A percentile compares a stretch with the other conserved stretches of the same genome.
phyloP scores from a whole-genome alignment of 2,113 vertebrate genomes.

The Alethe diademata region DNA sequence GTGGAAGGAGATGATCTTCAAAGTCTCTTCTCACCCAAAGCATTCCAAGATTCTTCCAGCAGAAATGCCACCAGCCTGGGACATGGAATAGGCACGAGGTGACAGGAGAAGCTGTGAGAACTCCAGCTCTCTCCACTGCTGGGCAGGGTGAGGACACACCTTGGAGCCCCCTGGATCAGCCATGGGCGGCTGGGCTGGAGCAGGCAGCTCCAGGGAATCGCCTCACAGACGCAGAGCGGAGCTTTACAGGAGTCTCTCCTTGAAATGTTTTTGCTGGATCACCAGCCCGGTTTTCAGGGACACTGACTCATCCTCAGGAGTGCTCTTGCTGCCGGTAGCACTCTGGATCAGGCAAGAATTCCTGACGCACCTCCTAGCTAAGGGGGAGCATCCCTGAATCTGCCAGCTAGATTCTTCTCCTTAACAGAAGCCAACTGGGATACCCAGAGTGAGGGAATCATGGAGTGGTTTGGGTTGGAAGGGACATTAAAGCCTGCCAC shows the following conservation, averaged over 20 bases:
- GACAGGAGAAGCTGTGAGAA: rapidly evolving
- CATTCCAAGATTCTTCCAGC: not conserved
- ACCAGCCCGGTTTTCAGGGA: not conserved
- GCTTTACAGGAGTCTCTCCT: not conserved
- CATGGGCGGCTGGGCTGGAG: not conserved
- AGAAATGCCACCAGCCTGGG: not conserved
- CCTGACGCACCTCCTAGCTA: not conserved
- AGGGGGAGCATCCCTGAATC: not conserved
- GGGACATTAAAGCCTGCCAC: too few species aligned
- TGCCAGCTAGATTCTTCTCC: not conserved
- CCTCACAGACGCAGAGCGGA: rapidly evolving
- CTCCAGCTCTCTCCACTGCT: not conserved
- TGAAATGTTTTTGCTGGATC: not conserved
- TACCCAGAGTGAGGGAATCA: not conserved
- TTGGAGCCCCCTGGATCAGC: not conserved
- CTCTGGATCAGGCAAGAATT: not conserved
- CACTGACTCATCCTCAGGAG: conserved; percentile 16
- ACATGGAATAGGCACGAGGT: rapidly evolving
- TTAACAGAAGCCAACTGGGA: not conserved
- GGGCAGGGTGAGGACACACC: not conserved
- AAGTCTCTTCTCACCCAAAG: not conserved
- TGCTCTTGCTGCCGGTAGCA: not conserved
- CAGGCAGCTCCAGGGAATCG: not conserved
- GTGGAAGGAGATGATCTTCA: not conserved
- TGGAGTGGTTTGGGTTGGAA: not conserved